Conservation (phyloP, 1,140 invertebrate genomes). For the Pseudomyrmex dendroicus region DNA sequence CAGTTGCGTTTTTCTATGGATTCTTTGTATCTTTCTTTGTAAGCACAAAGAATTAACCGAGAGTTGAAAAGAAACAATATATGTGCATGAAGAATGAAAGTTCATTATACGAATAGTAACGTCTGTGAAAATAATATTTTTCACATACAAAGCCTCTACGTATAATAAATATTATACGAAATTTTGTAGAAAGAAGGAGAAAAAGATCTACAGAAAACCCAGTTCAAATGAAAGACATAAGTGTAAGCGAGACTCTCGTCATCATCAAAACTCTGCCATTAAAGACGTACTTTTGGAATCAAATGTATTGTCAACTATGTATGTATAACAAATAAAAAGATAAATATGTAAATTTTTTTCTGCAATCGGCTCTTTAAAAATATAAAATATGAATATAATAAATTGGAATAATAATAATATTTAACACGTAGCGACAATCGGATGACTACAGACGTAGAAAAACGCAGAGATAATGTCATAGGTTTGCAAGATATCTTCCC, state of each 20-base stretch:
- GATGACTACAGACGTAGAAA: conserved; percentile 29
- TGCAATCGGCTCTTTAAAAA: no score
- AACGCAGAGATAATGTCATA: conserved; percentile 36
- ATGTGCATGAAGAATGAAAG: not conserved
- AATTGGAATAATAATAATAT: not conserved
- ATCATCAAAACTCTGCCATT: not conserved
- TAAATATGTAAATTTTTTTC: no score
- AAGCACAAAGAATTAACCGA: no score
- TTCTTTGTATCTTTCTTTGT: not conserved
- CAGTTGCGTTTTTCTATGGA: conserved; percentile 16
- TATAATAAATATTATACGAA: not conserved
- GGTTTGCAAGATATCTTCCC: conserved; percentile 27
- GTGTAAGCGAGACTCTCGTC: not conserved
- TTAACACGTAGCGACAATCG: conserved; percentile 36
- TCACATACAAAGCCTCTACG: no score
- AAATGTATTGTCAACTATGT: not conserved
- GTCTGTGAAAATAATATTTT: not conserved
- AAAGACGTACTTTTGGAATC: conserved; percentile 13
- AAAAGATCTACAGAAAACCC: not conserved
- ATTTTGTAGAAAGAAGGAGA: conserved; percentile 1
- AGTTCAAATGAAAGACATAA: not conserved
- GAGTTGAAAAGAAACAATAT: not conserved
- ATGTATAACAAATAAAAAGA: conserved; percentile 30
- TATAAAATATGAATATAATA: not conserved
- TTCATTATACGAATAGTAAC: conserved; percentile 1